Evolutionary conservation across 2,113 vertebrate genomes (phyloP).

Genomic region (Phalacrocorax carbo): DNA sequence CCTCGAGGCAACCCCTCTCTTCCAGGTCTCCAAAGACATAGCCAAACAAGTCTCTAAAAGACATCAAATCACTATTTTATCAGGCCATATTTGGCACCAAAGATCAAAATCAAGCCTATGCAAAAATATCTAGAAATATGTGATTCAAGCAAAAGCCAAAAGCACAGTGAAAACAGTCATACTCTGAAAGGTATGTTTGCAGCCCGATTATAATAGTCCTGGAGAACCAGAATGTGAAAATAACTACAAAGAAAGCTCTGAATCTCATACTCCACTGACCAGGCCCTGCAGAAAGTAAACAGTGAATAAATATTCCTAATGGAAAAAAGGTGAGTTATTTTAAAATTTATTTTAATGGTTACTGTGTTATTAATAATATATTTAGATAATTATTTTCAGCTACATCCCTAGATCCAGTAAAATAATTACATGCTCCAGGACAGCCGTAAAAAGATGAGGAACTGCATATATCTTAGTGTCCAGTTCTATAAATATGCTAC

Average conservation of each 20-base stretch:
- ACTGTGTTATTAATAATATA: slow-evolving; percentile 21
- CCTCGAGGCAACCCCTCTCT: background rate
- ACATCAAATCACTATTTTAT: background rate
- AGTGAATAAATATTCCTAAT: background rate
- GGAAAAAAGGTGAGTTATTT: background rate
- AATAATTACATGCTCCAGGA: slow-evolving; percentile 11
- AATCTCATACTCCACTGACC: background rate
- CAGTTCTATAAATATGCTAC: slow-evolving; percentile 48
- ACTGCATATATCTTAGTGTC: slow-evolving; percentile 36
- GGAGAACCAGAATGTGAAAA: background rate
- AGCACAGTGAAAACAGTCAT: background rate
- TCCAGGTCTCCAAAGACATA: background rate
- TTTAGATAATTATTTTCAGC: slow-evolving; percentile 9
- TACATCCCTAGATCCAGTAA: background rate
- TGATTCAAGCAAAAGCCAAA: background rate
- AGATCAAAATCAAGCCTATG: background rate
- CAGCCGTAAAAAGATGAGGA: slow-evolving; percentile 2
- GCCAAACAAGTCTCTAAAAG: background rate
- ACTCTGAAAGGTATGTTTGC: background rate
- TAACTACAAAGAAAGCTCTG: background rate
- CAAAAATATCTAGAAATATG: background rate
- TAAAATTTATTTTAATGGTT: background rate
- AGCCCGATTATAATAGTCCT: background rate
- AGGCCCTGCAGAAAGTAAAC: background rate
- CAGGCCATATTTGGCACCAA: background rate